A percentile compares a stretch with the other conserved stretches of the same genome.
Evolutionary conservation across 2,113 vertebrate species (phyloP).

Genomic region (Sminthopsis crassicaudata): DNA sequence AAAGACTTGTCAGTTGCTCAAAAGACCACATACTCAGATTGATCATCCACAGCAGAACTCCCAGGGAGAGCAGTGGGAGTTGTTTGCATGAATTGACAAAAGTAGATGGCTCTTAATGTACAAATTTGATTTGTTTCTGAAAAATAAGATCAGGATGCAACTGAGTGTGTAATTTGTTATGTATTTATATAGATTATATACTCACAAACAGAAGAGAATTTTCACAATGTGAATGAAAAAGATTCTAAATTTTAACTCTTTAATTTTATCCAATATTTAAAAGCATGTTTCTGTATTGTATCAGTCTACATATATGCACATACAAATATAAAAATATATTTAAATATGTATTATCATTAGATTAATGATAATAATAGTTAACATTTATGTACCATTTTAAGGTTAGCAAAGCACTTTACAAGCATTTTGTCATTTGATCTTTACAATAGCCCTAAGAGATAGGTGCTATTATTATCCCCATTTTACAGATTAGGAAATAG

Average conservation of each 20-base stretch:
- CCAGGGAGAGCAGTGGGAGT: slow-evolving; percentile 23
- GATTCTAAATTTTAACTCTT: slow-evolving; percentile 47
- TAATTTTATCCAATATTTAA: slow-evolving; percentile 29
- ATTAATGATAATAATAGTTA: neutral
- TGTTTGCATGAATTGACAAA: slow-evolving; percentile 49
- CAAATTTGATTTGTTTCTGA: slow-evolving; percentile 60
- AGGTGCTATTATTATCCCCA: neutral
- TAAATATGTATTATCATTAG: neutral
- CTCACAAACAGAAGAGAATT: slow-evolving; percentile 8
- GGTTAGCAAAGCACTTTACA: neutral
- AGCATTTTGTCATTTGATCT: neutral
- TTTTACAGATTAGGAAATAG: neutral
- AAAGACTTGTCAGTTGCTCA: slow-evolving; percentile 27
- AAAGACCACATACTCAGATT: neutral
- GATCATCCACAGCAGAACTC: neutral
- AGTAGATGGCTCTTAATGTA: slow-evolving; percentile 51
- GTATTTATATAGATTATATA: slow-evolving; percentile 49
- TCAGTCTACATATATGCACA: neutral
- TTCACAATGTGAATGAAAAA: slow-evolving; percentile 52
- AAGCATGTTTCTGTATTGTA: neutral
- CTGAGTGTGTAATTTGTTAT: slow-evolving; percentile 44
- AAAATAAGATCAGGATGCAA: slow-evolving; percentile 58
- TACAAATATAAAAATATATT: neutral
- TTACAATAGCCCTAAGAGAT: neutral
- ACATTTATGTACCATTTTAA: neutral